Base-by-base conservation (phyloP, 2,888 invertebrate species). In the Harmothoe impar region DNA sequence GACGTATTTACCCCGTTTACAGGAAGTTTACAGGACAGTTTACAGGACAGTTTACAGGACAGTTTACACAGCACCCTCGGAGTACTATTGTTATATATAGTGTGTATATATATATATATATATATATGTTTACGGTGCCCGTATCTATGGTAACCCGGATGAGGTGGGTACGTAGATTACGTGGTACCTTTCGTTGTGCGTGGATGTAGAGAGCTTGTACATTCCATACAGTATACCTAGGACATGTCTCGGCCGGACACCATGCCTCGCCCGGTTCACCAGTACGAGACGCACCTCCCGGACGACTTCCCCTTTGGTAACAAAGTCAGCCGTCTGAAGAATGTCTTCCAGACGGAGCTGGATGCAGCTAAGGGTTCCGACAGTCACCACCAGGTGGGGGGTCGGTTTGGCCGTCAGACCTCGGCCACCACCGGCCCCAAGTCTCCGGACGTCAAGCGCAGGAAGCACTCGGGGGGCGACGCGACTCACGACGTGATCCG, bases 301-400 rank as follows among this genome's bases (percentile, higher is more conserved):
- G 86, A 86, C 29, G 86, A 89, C 72, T n/a, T 20, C 23, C 33
- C 68, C 23, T 93, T 91, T 89, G 93, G 94, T 0, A 93, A 94
- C 25, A 94, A 94, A 54, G 95, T 95, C n/a, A 94, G 94, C 89
- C 93, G 93, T 72, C 93, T 95, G 84, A 94, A 94, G 84, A 94
- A 94, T 89, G 94, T 94, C 93, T 95, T 95, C 89, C 94, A 95
- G 90, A 89, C 93, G 5, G 89, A 78, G 35, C n/a, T 33, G 23
- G 51, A 72, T 43, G 89, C 31, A 20, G 43, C 43, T 77, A 89
- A 77, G 54, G 25, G 33, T 52, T 1, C 17, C 7, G 85, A 89
- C 15, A 72, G 52, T 23, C 72, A 89, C 23, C 20, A 35, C 35
- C 56, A 89, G 29, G 31, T 33, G 15, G 23, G 29, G 15, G 23